A percentile compares a stretch with the other conserved stretches of the same genome.
Conservation (phyloP, 2,888 invertebrate genomes). For the Rhyacophila evoluta region DNA sequence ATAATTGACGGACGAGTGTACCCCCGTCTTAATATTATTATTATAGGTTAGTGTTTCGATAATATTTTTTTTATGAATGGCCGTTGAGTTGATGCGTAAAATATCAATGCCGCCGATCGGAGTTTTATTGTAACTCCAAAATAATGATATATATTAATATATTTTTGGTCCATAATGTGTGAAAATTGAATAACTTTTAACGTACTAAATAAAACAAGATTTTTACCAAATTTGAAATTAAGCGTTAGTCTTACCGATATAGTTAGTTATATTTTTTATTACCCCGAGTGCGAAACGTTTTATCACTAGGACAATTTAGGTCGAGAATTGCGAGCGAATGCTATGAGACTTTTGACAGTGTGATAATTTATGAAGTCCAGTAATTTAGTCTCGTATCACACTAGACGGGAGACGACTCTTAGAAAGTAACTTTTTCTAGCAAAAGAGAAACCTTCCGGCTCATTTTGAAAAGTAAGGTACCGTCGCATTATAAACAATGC, state of each 20-base stretch:
- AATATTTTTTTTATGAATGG: conserved; percentile 28
- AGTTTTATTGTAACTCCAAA: background rate
- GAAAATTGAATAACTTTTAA: conserved; percentile 39
- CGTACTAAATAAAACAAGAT: conserved; percentile 44
- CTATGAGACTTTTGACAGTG: conserved; percentile 20
- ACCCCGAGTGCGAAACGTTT: conserved; percentile 40
- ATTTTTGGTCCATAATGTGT: conserved; percentile 47
- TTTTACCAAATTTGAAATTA: conserved; percentile 51
- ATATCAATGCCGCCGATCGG: background rate
- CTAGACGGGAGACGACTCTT: background rate
- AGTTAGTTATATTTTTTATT: conserved; percentile 51
- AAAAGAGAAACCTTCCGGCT: background rate
- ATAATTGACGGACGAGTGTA: background rate
- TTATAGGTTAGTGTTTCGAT: conserved; percentile 2
- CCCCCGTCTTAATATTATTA: background rate
- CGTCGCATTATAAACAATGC: background rate
- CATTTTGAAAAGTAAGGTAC: conserved; percentile 9
- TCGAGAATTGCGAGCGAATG: background rate
- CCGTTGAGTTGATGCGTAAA: background rate
- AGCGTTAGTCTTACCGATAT: conserved; percentile 48
- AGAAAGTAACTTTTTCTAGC: background rate
- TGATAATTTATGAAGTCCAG: conserved; percentile 7
- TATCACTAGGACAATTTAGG: conserved; percentile 27
- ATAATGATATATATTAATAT: conserved; percentile 33
- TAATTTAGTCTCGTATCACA: background rate